A percentile compares a stretch with the other conserved stretches of the same genome.
These are phyloP conservation scores for Contarinia nasturtii DNA, from an alignment of 1,140 invertebrate species.

Conservation along the genomic window DNA sequence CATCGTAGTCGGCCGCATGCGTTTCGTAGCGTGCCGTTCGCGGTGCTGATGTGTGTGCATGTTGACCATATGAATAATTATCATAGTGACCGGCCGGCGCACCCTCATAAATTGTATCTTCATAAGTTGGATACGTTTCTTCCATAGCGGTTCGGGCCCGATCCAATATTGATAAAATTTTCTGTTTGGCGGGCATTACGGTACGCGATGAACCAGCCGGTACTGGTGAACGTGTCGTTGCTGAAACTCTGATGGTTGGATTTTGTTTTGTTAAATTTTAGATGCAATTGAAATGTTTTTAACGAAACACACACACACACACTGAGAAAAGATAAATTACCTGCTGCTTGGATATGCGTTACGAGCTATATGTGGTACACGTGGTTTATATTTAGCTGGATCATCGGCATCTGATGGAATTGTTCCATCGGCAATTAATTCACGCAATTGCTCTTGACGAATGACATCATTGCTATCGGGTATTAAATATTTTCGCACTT, in stretches of 20 bases:
- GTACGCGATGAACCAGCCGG: constrained; percentile 13
- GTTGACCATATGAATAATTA: not conserved
- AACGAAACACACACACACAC: too few species aligned
- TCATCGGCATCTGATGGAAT: constrained; percentile 14
- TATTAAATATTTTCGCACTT: constrained; percentile 46
- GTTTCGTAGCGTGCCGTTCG: not conserved
- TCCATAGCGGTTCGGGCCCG: constrained; percentile 62
- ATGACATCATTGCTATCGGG: constrained; percentile 66
- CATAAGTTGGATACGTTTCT: constrained; percentile 31
- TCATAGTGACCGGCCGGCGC: not conserved
- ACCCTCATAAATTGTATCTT: not conserved
- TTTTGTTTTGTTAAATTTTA: not conserved
- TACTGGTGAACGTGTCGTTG: constrained; percentile 21
- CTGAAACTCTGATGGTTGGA: constrained; percentile 5
- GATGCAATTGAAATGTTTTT: too few species aligned
- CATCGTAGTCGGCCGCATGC: not conserved
- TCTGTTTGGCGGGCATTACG: constrained; percentile 45
- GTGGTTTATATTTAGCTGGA: too few species aligned
- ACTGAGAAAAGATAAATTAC: too few species aligned
- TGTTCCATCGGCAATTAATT: constrained; percentile 31
- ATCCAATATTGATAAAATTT: constrained; percentile 66
- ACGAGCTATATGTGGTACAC: too few species aligned
- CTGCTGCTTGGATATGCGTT: too few species aligned
- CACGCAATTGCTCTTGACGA: constrained; percentile 52
- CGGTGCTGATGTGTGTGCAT: not conserved